Evolutionary conservation across 2,888 invertebrate genomes (phyloP), one percentile per base, ranked within the genome.

Genomic region (Ecliptopera silaceata): DNA sequence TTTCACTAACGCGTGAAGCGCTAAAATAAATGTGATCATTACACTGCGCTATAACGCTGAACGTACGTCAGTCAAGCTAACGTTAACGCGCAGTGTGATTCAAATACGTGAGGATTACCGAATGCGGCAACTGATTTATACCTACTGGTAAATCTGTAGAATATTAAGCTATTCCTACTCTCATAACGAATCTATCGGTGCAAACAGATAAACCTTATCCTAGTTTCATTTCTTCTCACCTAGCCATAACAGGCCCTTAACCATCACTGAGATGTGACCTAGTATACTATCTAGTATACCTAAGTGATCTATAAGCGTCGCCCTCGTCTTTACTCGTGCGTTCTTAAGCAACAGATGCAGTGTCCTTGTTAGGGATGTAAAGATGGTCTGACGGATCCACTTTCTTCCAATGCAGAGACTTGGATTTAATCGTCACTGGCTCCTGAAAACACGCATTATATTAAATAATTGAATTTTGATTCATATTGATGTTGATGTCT

Each of bases 391-490:
- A 85, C 0, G 89, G 80, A 55, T 80, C 72, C 51, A 91, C 69
- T 66, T 85, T 90, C 74, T 88, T 77, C 91, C 91, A 92, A n/a
- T 76, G 82, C 12, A 90, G 74, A 29, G 76, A 74, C 70, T 92
- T 91, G 1, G 91, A 89, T 64, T 86, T 83, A 58, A 90, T 86
- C 3, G 82, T 65, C 43, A 90, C 88, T 29, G 91, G 89, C 59
- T 84, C 79, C 92, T 92, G 82, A 88, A 88, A 59, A 63, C 12
- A 44, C 50, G 47, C 4, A 36, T 36, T 15, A 4, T 10, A 31
- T 54, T 15, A 42, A 1, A 10, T 10, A 34, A 26, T 13, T 26
- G 20, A n/a, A n/a, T n/a, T n/a, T n/a, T n/a, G n/a, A n/a, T n/a
- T n/a, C n/a, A n/a, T n/a, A n/a, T n/a, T n/a, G n/a, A n/a, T n/a